These are phyloP conservation scores for Cremastinae sp. DNA, from an alignment of 2,888 invertebrate species.

Conservation along the genomic window DNA sequence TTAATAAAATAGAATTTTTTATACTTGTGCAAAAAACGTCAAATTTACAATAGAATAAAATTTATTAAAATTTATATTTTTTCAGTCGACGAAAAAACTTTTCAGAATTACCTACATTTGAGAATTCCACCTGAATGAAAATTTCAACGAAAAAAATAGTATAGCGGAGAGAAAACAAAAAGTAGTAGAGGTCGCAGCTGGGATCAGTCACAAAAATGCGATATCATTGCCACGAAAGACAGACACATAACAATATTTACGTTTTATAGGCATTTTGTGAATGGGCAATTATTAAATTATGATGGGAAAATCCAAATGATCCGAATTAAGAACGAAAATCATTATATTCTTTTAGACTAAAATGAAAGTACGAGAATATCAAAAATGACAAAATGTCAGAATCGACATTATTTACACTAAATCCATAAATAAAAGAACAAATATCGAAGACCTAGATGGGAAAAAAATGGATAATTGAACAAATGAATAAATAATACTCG, in stretches of 20 bases:
- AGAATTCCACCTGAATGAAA: not conserved
- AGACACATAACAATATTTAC: conserved; percentile 72
- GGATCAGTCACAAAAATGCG: conserved; percentile 71
- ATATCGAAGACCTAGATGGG: not conserved
- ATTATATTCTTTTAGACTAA: too few species aligned
- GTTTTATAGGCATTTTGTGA: conserved; percentile 49
- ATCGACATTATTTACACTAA: too few species aligned
- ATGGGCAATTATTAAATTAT: conserved; percentile 20
- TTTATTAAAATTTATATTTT: not conserved
- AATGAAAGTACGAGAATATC: too few species aligned
- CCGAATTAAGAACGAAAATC: not conserved
- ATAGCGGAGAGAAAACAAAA: conserved; percentile 2
- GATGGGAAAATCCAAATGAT: not conserved
- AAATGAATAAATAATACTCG: not conserved
- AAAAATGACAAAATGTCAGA: too few species aligned
- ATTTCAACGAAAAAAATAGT: conserved; percentile 11
- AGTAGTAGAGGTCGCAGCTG: conserved; percentile 60
- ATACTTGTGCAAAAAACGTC: too few species aligned
- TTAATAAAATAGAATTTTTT: too few species aligned
- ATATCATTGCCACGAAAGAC: conserved; percentile 68
- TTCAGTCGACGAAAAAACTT: not conserved
- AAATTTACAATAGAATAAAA: not conserved
- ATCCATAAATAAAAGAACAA: not conserved
- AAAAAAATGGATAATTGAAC: not conserved
- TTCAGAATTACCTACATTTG: not conserved